Evolutionary conservation across 2,113 vertebrate genomes (phyloP), one percentile per base, ranked within the genome.

Genomic region (Podiceps cristatus): DNA sequence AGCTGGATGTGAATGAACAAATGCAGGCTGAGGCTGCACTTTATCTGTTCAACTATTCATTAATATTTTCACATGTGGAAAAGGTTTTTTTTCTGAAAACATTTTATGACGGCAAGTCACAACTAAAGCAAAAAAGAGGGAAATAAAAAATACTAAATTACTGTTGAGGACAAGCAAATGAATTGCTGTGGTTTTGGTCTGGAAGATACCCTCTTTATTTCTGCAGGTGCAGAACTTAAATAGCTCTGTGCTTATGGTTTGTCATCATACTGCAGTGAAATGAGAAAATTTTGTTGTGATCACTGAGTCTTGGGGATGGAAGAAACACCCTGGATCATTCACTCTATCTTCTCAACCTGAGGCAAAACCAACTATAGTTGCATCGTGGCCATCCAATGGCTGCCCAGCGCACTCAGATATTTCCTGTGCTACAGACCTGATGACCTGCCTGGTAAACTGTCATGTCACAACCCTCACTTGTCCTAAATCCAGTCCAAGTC

Each of bases 121-220:
- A 97, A 90, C 47, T 83, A 87, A 97, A 96, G 64, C 7, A 91
- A 93, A 81, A 82, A 52, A 63, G 4, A 74, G 37, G 29, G 53
- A 87, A 95, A 92, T 37, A 5, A 79, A 97, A 95, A 87, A 28
- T 37, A 93, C 12, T 82, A 88, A 94, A 95, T 92, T 91, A 85
- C 35, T 82, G 11, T 73, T 74, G 52, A 97, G 86, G 62, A 94
- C 52, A 91, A 81, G 33, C 28, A 73, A 88, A 71, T 42, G 63
- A 97, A 79, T 29, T 9, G 9, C 64, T 94, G 80, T 86, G 53
- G 8, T 55, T 86, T 93, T 95, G 58, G 17, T 67, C 85, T 95
- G 84, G 82, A 97, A 97, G 74, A 96, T n/a, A 94, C 8, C 0
- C 1, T 49, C 14, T 62, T 93, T 74, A 95, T 94, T 95, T 97